Evolutionary conservation across 2,113 vertebrate species (phyloP), one percentile per base, ranked within the genome.

Genomic region (Leucosticte australis): DNA sequence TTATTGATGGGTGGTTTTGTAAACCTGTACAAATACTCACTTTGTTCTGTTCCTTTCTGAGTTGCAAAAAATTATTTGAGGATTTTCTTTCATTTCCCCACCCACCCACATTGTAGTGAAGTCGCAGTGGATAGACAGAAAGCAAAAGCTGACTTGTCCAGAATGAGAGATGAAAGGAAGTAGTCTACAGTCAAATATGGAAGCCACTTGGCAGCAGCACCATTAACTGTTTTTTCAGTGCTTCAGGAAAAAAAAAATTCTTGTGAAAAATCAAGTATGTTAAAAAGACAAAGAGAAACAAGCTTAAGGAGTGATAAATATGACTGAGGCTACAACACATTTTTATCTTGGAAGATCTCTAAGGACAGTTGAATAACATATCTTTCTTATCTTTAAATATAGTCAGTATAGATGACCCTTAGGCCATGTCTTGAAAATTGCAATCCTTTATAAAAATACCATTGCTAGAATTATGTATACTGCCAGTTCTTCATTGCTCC

Each of bases 351-450:
- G 23, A 35, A 60, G 30, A 91, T 95, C 80, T 95, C 74, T 95
- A 69, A 88, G 89, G 75, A 77, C 33, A 83, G 57, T 87, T 90
- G 90, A 94, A 75, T 96, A 96, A 94, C 52, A 12, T 87, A 63
- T 69, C 70, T 96, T 44, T 94, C 87, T 89, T 96, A 88, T 83
- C 87, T 97, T 96, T 96, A 97, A 91, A 90, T 94, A 55, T 80
- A 88, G 68, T 62, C 46, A 23, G 24, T 96, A 88, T 24, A 83
- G 55, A 63, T 95, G 73, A 82, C 75, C 87, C 67, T 89, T 90
- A 76, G 87, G 83, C 90, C 73, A 70, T 95, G 79, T 89, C 70
- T 94, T 97, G 78, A 87, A 97, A 93, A 89, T 96, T 33, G 90
- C 65, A 89, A 33, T 88, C 46, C 86, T 96, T 97, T 96, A 70